phyloP scores from a whole-genome alignment of 1,140 invertebrate species.

The Megathymus violae region DNA sequence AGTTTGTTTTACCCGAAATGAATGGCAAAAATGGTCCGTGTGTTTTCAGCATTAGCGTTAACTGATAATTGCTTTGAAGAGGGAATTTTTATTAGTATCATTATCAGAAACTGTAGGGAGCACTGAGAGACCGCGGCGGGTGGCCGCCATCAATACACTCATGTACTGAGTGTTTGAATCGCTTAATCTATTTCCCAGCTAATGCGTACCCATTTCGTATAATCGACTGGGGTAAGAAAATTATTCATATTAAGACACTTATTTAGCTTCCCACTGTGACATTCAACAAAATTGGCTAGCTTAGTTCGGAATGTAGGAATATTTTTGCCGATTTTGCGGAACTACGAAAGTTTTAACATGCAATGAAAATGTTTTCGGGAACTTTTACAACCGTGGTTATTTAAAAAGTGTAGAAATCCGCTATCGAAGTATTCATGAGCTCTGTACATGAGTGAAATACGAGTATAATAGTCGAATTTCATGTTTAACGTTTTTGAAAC shows the following conservation, averaged over 20 bases:
- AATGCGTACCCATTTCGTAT: slow-evolving; percentile 22
- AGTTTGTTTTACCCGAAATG: too few relatives aligned
- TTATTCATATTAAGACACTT: slow-evolving; percentile 32
- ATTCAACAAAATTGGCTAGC: slow-evolving; percentile 14
- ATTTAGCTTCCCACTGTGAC: slow-evolving; percentile 21
- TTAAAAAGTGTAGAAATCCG: slow-evolving; percentile 9
- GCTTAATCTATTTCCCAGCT: slow-evolving; percentile 25
- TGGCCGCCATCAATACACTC: slow-evolving; percentile 20
- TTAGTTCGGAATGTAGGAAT: slow-evolving; percentile 23
- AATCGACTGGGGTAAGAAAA: slow-evolving; percentile 24
- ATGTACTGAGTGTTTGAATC: slow-evolving; percentile 31
- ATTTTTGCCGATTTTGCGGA: slow-evolving; percentile 21
- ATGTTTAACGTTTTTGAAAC: background rate
- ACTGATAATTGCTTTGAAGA: slow-evolving; percentile 21
- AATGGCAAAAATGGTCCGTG: slow-evolving; percentile 18
- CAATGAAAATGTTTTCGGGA: slow-evolving; percentile 17
- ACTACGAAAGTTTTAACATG: slow-evolving; percentile 22
- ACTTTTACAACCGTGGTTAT: slow-evolving; percentile 16
- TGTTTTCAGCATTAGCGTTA: slow-evolving; percentile 2
- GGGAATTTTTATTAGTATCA: slow-evolving; percentile 25
- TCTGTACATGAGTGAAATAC: slow-evolving; percentile 5
- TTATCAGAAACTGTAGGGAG: slow-evolving; percentile 18
- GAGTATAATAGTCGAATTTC: background rate
- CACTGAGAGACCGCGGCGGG: slow-evolving; percentile 15
- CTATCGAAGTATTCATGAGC: slow-evolving; percentile 4